Base-by-base conservation (phyloP, 2,113 vertebrate genomes). In the Takifugu flavidus region DNA sequence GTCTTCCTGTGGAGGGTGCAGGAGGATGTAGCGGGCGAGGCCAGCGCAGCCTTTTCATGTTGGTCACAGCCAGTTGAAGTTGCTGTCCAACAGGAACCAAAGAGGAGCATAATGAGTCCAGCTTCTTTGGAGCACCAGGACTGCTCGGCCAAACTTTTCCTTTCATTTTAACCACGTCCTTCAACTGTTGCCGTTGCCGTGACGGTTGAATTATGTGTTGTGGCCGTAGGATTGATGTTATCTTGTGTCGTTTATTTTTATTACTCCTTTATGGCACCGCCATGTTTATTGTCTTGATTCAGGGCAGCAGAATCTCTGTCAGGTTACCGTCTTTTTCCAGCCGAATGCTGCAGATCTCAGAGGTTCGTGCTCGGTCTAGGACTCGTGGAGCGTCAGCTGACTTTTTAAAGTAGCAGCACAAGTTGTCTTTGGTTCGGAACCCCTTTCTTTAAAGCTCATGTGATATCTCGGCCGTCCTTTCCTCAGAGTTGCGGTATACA, bases 1-100 rank as follows among this genome's bases (percentile, higher is more conserved):
- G 68, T 63, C 68, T 57, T 58, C 39, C 57, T 70, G 60, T 61
- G 72, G 71, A 77, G 67, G 78, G 79, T 61, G 70, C 74, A 77
- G 67, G 78, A 78, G 82, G 74, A 79, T 61, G 78, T 42, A 65
- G 79, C 27, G 54, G 45, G 74, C 62, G 73, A 49, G 62, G 58
- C 66, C 43, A 25, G 50, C 12, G 53, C 4, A 29, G 20, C 58
- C 60, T 54, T 83, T 80, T 80, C 69, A 72, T 63, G 67, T 59
- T 6, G 52, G 60, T 67, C 74, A 56, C 64, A 67, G 79, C 64
- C 56, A 44, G 66, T 60, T 65, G 58, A 66, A 52, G 70, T 49
- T 67, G 47, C 83, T 63, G 63, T 70, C 66, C 74, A 68, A 62
- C 60, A 55, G 53, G 20, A 68, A 44, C 59, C n/a, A 59, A 52